These are phyloP conservation scores for Genyomyrus donnyi DNA, from an alignment of 2,113 vertebrate genomes.

Conservation along the genomic window DNA sequence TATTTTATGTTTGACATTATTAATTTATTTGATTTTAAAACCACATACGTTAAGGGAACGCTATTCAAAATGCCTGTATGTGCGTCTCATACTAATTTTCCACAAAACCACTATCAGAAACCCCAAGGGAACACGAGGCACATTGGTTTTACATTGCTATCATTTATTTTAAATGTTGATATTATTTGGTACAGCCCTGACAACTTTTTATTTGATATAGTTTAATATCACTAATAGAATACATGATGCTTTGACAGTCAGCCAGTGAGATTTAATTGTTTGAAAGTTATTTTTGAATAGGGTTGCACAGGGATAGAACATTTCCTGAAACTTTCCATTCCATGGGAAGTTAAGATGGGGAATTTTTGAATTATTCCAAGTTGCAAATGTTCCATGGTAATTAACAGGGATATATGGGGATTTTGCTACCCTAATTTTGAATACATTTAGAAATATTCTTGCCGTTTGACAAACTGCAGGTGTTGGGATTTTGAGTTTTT, in stretches of 20 bases:
- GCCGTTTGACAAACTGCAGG: background rate
- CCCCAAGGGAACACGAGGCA: background rate
- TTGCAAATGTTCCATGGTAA: background rate
- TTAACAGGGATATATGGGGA: background rate
- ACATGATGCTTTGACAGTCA: background rate
- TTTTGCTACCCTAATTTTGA: background rate
- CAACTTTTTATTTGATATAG: background rate
- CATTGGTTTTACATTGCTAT: background rate
- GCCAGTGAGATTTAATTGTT: background rate
- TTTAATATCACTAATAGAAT: background rate
- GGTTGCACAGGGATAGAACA: background rate
- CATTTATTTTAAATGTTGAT: background rate
- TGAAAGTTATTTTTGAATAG: background rate
- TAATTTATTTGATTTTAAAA: background rate
- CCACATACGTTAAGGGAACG: background rate
- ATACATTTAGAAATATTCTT: background rate
- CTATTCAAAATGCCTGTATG: background rate
- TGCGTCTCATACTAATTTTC: background rate
- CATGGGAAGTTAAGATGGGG: too few relatives aligned
- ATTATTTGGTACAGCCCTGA: background rate
- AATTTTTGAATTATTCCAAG: background rate
- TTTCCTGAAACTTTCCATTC: background rate
- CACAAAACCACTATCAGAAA: background rate
- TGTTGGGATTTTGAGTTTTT: background rate
- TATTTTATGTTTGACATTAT: background rate